These are phyloP conservation scores for Esox masquinongy DNA, from an alignment of 2,797 vertebrate genomes.

Conservation along the genomic window DNA sequence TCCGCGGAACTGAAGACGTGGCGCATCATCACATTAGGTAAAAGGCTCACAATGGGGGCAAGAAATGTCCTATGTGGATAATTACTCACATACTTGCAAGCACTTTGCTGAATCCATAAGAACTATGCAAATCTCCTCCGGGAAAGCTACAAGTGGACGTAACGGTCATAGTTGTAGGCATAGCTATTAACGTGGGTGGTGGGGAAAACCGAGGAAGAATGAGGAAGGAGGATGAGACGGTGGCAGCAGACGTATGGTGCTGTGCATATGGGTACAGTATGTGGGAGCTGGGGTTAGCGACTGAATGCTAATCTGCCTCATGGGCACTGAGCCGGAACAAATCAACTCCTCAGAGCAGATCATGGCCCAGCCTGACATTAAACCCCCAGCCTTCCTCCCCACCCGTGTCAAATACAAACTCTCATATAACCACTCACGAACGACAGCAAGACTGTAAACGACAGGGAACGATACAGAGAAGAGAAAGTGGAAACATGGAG, in stretches of 20 bases:
- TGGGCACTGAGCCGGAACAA: constrained; percentile 66
- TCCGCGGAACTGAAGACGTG: constrained; percentile 37
- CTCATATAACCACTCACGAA: constrained; percentile 57
- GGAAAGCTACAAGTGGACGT: constrained; percentile 49
- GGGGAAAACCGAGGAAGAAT: constrained; percentile 41
- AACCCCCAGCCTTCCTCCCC: constrained; percentile 37
- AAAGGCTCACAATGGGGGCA: constrained; percentile 25
- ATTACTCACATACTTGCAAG: constrained; percentile 45
- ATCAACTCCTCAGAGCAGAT: constrained; percentile 72
- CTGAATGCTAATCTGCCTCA: constrained; percentile 70
- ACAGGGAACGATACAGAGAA: constrained; percentile 27
- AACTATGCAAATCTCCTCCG: constrained; percentile 34
- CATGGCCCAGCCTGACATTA: constrained; percentile 69
- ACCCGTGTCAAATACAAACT: constrained; percentile 55
- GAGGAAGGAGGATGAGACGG: constrained; percentile 33
- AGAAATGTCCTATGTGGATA: constrained; percentile 42
- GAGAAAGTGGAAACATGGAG: constrained; percentile 11
- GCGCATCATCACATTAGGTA: constrained; percentile 40
- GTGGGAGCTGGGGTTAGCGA: constrained; percentile 57
- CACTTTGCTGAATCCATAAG: constrained; percentile 49
- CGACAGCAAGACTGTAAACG: constrained; percentile 32
- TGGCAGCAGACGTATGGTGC: constrained; percentile 31
- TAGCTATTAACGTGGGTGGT: constrained; percentile 57
- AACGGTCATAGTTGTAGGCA: constrained; percentile 52
- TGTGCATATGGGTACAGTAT: constrained; percentile 48